phyloP scores from a whole-genome alignment of 2,797 vertebrate genomes.

The Phyllotis vaccarum region DNA sequence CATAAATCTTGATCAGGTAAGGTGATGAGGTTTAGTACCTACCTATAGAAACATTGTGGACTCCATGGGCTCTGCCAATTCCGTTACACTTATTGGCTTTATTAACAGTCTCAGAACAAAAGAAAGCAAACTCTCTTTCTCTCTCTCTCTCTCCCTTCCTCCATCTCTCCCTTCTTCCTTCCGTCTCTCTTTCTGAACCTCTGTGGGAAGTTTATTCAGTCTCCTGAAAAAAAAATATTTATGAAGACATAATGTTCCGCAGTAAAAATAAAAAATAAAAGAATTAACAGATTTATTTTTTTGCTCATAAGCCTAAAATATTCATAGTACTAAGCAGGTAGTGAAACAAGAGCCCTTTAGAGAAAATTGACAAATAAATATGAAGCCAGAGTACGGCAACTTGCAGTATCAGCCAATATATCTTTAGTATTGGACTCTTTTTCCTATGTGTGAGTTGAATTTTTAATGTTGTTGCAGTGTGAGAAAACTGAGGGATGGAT shows the following conservation, averaged over 20 bases:
- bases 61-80: not conserved
- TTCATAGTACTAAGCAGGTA: not conserved
- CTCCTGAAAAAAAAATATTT: slow-evolving; percentile 41
- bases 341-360: not conserved
- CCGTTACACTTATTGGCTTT: not conserved
- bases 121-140: not conserved
- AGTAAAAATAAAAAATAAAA: not conserved
- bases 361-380: not conserved
- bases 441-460: not conserved
- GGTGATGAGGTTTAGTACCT: not conserved
- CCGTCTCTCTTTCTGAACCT: not conserved
- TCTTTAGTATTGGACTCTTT: not conserved
- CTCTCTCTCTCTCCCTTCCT: not conserved
- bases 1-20: not conserved
- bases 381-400: not conserved
- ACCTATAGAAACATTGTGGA: not conserved
- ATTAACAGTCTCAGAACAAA: slow-evolving; percentile 24
- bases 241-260: not conserved
- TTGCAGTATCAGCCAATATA: not conserved
- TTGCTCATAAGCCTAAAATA: not conserved
- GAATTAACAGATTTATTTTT: not conserved
- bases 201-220: not conserved
- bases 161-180: too few relatives aligned
- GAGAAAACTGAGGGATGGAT: not conserved
- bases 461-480: not conserved